phyloP scores from a whole-genome alignment of 92 coral and sea anemone genomes.

The Pocillopora grandis region DNA sequence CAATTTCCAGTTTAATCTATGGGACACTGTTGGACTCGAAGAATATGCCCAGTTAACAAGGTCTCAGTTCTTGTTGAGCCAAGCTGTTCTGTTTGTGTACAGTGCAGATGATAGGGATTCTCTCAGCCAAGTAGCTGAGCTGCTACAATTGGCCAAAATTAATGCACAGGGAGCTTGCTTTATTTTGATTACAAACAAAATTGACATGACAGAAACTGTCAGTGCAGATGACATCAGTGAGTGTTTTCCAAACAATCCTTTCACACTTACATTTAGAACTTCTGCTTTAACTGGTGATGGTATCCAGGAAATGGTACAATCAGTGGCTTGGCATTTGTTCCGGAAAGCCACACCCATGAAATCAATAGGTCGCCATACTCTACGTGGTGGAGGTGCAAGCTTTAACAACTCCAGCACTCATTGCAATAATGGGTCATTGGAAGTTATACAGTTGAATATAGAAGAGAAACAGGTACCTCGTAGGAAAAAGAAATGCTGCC shows the following conservation, averaged over 20 bases:
- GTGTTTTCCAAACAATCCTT: slow-evolving; percentile 14
- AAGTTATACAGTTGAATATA: background rate
- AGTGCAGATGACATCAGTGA: slow-evolving; percentile 40
- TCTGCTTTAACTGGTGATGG: slow-evolving; percentile 86
- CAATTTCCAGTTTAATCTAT: slow-evolving; percentile 56
- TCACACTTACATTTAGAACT: slow-evolving; percentile 45
- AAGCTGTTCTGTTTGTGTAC: slow-evolving; percentile 79
- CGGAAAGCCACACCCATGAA: slow-evolving; percentile 39
- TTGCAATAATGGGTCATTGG: background rate
- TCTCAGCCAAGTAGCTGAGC: slow-evolving; percentile 17
- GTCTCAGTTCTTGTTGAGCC: slow-evolving; percentile 68
- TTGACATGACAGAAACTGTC: slow-evolving; percentile 60
- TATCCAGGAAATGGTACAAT: slow-evolving; percentile 51
- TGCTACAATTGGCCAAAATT: slow-evolving; percentile 23
- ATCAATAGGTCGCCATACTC: background rate
- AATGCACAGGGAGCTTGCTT: slow-evolving; percentile 63
- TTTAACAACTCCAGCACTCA: background rate
- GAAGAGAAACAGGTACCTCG: background rate
- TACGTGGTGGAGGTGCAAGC: too few species aligned
- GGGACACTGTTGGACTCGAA: slow-evolving; percentile 87
- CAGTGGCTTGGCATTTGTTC: slow-evolving; percentile 16
- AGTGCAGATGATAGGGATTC: slow-evolving; percentile 55
- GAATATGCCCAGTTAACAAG: slow-evolving; percentile 62
- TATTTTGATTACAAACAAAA: slow-evolving; percentile 76
- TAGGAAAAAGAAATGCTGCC: slow-evolving; percentile 5